phyloP scores from a whole-genome alignment of 2,113 vertebrate species.

The Phylloscopus trochiloides region DNA sequence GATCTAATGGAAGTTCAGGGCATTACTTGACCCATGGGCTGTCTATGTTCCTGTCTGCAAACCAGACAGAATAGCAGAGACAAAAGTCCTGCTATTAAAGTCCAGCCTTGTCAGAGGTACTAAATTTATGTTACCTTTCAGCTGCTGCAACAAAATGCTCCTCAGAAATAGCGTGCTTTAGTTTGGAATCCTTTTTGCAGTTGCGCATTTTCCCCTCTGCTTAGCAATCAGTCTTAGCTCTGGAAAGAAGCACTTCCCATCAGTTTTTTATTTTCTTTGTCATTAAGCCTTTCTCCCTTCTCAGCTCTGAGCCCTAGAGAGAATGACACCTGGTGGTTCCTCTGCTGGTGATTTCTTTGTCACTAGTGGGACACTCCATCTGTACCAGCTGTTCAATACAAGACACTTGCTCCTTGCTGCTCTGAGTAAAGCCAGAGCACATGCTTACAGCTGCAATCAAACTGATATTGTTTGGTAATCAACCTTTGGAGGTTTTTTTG shows the following conservation, averaged over 20 bases:
- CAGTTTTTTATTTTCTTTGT: neutral
- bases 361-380: neutral
- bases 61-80: neutral
- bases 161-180: neutral
- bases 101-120: neutral
- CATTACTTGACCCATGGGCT: neutral
- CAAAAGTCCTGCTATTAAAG: neutral
- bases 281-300: neutral
- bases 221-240: neutral
- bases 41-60: neutral
- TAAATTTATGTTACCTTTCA: neutral
- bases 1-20: neutral
- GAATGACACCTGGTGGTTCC: neutral
- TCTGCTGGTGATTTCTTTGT: neutral
- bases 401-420: neutral
- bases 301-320: neutral
- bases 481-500: neutral
- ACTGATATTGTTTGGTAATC: neutral
- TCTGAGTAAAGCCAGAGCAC: neutral
- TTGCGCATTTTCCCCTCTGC: neutral
- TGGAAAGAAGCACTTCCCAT: neutral
- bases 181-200: neutral
- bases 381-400: neutral
- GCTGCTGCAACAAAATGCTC: neutral
- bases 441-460: neutral